These are phyloP conservation scores for Pelvicachromis taeniatus DNA, from an alignment of 2,113 vertebrate genomes.

Conservation along the genomic window DNA sequence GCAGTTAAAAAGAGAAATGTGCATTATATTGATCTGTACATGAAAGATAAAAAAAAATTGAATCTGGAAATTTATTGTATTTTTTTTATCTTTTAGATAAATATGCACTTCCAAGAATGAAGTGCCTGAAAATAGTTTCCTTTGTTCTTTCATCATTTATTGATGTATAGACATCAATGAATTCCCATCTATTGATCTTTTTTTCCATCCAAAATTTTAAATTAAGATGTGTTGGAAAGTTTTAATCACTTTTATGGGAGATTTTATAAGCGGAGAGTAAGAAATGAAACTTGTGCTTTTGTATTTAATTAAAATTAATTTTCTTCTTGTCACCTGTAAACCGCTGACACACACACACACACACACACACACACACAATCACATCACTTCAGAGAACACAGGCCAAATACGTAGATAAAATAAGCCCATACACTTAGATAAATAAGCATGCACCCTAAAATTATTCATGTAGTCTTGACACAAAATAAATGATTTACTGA, in stretches of 20 bases:
- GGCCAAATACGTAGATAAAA: background rate
- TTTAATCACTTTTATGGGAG: background rate
- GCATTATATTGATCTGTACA: background rate
- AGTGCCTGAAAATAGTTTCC: background rate
- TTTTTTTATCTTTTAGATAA: background rate
- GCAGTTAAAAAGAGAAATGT: background rate
- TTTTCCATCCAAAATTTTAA: background rate
- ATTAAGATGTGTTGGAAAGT: background rate
- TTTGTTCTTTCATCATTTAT: background rate
- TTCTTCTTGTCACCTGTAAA: background rate
- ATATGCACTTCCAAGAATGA: background rate
- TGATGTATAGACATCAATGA: background rate
- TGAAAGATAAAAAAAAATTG: background rate
- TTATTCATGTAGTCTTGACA: background rate
- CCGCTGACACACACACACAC: background rate
- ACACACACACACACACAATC: background rate
- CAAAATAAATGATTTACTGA: background rate
- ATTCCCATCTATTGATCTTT: no score
- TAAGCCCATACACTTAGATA: background rate
- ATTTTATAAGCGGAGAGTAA: background rate
- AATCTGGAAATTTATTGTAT: background rate
- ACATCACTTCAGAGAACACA: background rate
- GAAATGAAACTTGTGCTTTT: background rate
- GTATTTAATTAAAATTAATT: background rate
- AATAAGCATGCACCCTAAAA: background rate